Evolutionary conservation across 2,888 invertebrate species (phyloP).

Genomic region (Aleiodes testaceus): DNA sequence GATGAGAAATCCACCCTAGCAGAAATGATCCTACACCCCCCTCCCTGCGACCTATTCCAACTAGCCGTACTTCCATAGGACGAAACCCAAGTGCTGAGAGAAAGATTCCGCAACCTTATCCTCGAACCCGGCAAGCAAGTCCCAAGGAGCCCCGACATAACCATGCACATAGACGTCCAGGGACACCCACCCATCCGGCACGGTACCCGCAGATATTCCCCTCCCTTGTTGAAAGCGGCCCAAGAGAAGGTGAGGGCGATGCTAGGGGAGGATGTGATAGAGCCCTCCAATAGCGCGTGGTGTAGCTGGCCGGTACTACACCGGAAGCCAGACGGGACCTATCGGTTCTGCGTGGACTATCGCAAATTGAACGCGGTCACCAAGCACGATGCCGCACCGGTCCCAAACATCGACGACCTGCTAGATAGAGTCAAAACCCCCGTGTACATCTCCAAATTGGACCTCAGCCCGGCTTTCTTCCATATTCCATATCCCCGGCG

Average conservation of each 20-base stretch:
- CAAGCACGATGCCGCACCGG: background rate
- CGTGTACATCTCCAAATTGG: background rate
- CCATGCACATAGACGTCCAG: background rate
- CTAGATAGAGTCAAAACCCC: background rate
- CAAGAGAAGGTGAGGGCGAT: background rate
- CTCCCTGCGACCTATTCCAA: no score
- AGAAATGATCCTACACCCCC: no score
- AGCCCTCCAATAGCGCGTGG: no score
- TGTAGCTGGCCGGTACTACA: no score
- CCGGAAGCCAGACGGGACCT: no score
- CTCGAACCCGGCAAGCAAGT: background rate
- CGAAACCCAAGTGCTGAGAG: no score
- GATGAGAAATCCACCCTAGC: no score
- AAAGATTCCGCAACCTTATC: no score
- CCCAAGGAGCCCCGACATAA: background rate
- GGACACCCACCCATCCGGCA: background rate
- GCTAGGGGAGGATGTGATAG: no score
- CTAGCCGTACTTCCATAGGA: no score
- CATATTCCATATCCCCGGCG: conserved; percentile 3
- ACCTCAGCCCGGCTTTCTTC: background rate
- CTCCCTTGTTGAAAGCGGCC: background rate
- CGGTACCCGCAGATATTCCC: background rate
- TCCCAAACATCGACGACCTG: background rate
- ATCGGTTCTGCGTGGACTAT: no score
- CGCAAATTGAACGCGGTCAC: background rate